Conservation (phyloP, 2,797 vertebrate genomes). For the Setipinna tenuifilis region DNA sequence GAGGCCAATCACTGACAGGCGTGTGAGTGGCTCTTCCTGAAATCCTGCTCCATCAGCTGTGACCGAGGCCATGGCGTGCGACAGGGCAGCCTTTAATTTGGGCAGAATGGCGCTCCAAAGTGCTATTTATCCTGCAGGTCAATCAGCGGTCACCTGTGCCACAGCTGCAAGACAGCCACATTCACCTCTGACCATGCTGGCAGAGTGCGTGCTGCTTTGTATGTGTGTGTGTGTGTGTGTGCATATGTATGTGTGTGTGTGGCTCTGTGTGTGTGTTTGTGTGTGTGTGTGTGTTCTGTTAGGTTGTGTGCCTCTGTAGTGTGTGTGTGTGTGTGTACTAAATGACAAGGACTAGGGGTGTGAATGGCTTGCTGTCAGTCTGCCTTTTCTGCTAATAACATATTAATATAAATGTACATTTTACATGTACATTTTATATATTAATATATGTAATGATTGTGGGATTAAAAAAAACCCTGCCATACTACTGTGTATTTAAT, state of each 20-base stretch:
- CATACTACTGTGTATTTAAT: not conserved
- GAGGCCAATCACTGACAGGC: not conserved
- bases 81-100: conserved; percentile 42
- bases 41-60: conserved; percentile 41
- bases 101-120: conserved; percentile 41
- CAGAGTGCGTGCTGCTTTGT: not conserved
- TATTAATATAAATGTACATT: not conserved
- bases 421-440: not conserved
- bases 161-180: conserved; percentile 22
- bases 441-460: not conserved
- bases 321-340: not conserved
- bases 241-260: conserved; percentile 25
- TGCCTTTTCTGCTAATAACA: not conserved
- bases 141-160: conserved; percentile 48
- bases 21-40: not conserved
- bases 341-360: not conserved
- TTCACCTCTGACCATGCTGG: not conserved
- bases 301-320: not conserved
- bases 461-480: not conserved
- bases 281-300: not conserved
- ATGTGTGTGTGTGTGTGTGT: conserved; percentile 42
- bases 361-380: not conserved
- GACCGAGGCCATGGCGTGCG: conserved; percentile 34
- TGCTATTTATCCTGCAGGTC: conserved; percentile 57
- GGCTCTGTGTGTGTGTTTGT: conserved; percentile 9